phyloP scores from a whole-genome alignment of 2,797 vertebrate species.

The Pristis pectinata region DNA sequence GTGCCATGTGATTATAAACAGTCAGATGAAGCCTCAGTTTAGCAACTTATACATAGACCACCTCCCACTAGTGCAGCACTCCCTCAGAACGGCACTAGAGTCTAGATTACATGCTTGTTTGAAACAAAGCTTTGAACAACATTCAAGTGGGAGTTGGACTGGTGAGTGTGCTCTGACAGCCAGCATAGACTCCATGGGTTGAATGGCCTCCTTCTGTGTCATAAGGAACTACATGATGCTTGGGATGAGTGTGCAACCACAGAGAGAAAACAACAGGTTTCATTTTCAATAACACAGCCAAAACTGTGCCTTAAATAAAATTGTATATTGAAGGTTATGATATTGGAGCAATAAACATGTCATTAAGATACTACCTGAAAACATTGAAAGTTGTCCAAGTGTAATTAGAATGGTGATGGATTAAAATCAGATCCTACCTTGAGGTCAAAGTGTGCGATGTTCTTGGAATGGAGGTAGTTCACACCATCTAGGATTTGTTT shows the following conservation, averaged over 20 bases:
- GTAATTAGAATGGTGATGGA: background rate
- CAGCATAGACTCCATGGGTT: too few relatives aligned
- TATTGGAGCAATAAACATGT: background rate
- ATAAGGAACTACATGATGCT: too few relatives aligned
- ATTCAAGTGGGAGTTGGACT: too few relatives aligned
- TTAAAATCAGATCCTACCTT: constrained; percentile 65
- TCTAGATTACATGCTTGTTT: background rate
- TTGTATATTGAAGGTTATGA: background rate
- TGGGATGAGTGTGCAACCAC: background rate
- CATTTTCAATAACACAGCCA: background rate
- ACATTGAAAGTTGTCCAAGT: background rate
- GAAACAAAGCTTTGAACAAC: too few relatives aligned
- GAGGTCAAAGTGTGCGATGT: constrained; percentile 90
- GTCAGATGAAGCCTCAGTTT: background rate
- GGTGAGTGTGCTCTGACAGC: too few relatives aligned
- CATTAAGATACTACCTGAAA: background rate
- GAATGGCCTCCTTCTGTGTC: too few relatives aligned
- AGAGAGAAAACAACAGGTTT: background rate
- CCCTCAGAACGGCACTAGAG: background rate
- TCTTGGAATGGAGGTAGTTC: constrained; percentile 82
- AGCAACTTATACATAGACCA: background rate
- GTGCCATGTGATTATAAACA: background rate
- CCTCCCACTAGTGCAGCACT: background rate
- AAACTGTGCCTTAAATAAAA: background rate
- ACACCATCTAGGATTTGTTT: constrained; percentile 94